phyloP scores from a whole-genome alignment of 1,140 invertebrate genomes.

The Microplitis demolitor region DNA sequence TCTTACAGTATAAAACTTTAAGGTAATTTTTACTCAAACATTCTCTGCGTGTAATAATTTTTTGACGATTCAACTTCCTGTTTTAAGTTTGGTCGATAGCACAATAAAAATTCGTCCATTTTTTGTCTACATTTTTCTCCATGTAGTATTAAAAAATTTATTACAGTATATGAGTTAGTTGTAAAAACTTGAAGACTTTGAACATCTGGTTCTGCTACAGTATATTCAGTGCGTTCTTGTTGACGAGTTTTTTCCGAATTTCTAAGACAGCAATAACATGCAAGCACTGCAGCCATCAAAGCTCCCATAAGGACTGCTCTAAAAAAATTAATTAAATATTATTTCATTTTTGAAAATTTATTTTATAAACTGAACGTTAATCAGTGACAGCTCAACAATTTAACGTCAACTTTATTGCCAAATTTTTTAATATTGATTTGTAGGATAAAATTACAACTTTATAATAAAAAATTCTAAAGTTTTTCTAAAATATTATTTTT shows the following conservation, averaged over 20 bases:
- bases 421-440: too few relatives aligned
- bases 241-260: constrained; percentile 66
- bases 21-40: too few relatives aligned
- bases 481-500: background rate
- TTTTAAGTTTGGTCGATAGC: too few relatives aligned
- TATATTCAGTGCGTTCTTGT: constrained; percentile 64
- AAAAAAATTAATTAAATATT: constrained; percentile 32
- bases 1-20: too few relatives aligned
- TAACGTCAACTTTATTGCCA: too few relatives aligned
- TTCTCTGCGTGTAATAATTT: too few relatives aligned
- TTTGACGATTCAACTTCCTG: too few relatives aligned
- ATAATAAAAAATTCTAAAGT: too few relatives aligned
- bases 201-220: constrained; percentile 64
- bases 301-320: constrained; percentile 70
- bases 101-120: too few relatives aligned
- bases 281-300: constrained; percentile 66
- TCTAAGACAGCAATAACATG: constrained; percentile 72
- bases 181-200: constrained; percentile 69
- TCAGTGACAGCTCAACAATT: too few relatives aligned
- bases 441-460: background rate
- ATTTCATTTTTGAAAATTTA: background rate
- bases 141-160: constrained; percentile 35
- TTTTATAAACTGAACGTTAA: too few relatives aligned
- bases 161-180: constrained; percentile 66
- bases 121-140: too few relatives aligned